Evolutionary conservation across 2,113 vertebrate genomes (phyloP), one percentile per base, ranked within the genome.

Genomic region (Halcyon senegalensis): DNA sequence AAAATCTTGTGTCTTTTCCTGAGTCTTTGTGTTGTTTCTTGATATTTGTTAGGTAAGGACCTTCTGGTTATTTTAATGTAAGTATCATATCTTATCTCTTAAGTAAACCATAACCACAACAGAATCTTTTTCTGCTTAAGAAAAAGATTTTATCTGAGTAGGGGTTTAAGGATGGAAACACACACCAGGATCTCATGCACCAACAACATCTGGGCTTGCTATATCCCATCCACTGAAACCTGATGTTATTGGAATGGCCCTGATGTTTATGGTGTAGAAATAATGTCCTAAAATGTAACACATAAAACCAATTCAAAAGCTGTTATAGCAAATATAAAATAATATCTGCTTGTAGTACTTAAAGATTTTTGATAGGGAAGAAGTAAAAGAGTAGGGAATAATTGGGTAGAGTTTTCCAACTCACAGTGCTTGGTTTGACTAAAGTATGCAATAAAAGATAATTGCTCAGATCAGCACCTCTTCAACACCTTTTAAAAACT

Each of bases 401-500:
- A 56, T 16, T 58, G 46, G 13, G 15, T 58, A 53, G 30, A 14
- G 4, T 37, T 92, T 91, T 93, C 13, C 35, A 63, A 41, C 53
- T 81, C 25, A 33, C 11, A 64, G 30, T n/a, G 12, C 24, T 77
- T 89, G 23, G 21, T 82, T 88, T 48, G 62, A 66, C 67, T 93
- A 39, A 30, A 85, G 3, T 2, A 15, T 18, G 8, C 19, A 72
- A 68, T 70, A 84, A 89, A 93, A 87, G 77, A 11, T 30, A 79
- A 72, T 31, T 60, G 11, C 70, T 89, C 31, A 83, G 67, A 76
- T 95, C 91, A 83, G 24, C 77, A 62, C 60, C 64, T 89, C 77
- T 94, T 96, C 69, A 87, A 58, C 84, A 51, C 58, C 50, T 73
- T 80, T 92, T 76, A 41, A 43, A 66, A 89, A 44, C 10, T 11